Evolutionary conservation across 2,113 vertebrate genomes (phyloP), one percentile per base, ranked within the genome.

Genomic region (Passer montanus): DNA sequence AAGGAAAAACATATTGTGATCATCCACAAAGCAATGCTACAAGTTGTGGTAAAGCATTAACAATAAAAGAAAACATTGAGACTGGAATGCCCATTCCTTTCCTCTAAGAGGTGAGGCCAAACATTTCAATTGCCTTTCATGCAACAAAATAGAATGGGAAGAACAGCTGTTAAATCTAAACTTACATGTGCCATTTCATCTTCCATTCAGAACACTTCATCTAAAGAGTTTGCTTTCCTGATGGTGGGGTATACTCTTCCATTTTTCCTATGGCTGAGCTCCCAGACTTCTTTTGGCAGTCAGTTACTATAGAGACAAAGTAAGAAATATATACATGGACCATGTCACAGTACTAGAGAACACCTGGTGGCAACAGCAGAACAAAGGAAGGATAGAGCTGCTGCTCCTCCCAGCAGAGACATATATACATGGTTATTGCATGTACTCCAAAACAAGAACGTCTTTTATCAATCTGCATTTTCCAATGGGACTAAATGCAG

Each of bases 301-400:
- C 60, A 64, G 91, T 95, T 92, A 87, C 81, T 94, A 87, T 62
- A 95, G 92, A 92, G 75, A 94, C 68, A 86, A 82, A 90, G 47
- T 72, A 56, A 56, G 68, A 70, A 76, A 49, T 53, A 49, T 21
- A 23, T 77, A 80, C 59, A 83, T 93, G 35, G 41, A 22, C 83
- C 66, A 74, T 69, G 49, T 74, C 83, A 44, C 44, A 5, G 5
- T 35, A 50, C 35, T 90, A 73, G 28, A 69, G 86, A 93, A 9
- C 14, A 39, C 22, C 39, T 76, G 26, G 23, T 83, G 58, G 37
- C 58, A 83, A 73, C 46, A 64, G 46, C 53, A 35, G 49, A 87
- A 53, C 28, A 76, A 87, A 68, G 27, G 24, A 75, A 89, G 64
- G 9, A 77, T 11, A 39, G 3, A 56, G 53, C 22, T 89, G 33